Base-by-base conservation (phyloP, 2,888 invertebrate species). In the Microchrysa polita region DNA sequence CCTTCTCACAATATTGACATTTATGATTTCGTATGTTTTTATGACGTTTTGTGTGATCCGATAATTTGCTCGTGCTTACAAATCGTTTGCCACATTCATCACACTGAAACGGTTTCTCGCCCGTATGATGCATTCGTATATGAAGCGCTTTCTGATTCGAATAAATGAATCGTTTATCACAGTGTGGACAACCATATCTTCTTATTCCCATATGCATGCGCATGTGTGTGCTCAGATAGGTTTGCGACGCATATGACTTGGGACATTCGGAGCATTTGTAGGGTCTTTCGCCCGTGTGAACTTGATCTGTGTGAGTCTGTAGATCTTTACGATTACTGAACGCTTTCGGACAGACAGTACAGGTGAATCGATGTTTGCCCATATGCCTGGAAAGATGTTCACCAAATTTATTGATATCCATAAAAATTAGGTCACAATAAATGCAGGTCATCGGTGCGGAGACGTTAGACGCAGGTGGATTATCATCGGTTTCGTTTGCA, bases 91-190 rank as follows among this genome's bases (percentile, higher is more conserved):
- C 77, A 22, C 77, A 77, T 1, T 77, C 69, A 14, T 77, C 77
- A 53, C 78, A 78, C 14, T 77, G 73, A 42, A 72, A 77, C 5
- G 78, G 78, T 5, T 76, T 73, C 20, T 78, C 78, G 7, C 77
- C 77, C 1, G 78, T 78, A 59, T 78, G 78, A 0, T 44, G 60
- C 27, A 34, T 34, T 40, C 77, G 57, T 14, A 69, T 2, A 27
- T 78, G 78, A 5, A 75, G 71, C 9, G 74, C 75, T 1, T 73
- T 55, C 27, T 78, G 78, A 12, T 61, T 75, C 22, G 55, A 69
- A 1, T 75, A 75, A 16, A 69, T 74, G 60, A 78, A 78, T 22
- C 53, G 59, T 65, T 78, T 78, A 12, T 60, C 74, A 23, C 78
- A 78, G 4, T 65, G 55, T 5, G 74, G 65, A 16, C 78, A 79